Conservation (phyloP, 1,140 invertebrate genomes). For the Leptopilina boulardi region DNA sequence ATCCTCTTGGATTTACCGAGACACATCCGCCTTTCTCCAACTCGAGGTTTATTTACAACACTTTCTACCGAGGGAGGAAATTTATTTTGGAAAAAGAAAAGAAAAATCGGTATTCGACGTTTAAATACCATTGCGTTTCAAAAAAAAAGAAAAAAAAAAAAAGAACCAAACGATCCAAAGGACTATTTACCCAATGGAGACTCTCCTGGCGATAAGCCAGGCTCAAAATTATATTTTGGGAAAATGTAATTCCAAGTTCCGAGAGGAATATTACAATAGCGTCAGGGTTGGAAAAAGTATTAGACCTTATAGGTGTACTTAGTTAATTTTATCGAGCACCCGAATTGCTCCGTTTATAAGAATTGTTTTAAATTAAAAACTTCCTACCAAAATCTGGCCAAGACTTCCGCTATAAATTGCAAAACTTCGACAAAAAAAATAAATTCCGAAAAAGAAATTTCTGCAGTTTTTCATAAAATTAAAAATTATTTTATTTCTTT, state of each 20-base stretch:
- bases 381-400: constrained; percentile 18
- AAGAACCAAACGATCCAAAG: not conserved
- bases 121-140: constrained; percentile 6
- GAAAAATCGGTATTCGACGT: constrained; percentile 11
- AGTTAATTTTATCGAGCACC: constrained; percentile 25
- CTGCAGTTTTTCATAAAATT: no score
- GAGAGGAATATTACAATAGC: not conserved
- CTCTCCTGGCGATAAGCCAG: not conserved
- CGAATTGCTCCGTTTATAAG: constrained; percentile 8
- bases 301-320: constrained; percentile 28
- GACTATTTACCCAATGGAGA: not conserved
- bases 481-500: no score
- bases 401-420: not conserved
- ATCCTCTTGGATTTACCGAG: constrained; percentile 13
- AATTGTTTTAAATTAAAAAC: not conserved
- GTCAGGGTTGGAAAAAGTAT: constrained; percentile 24
- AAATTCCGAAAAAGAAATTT: no score
- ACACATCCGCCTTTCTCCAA: not conserved
- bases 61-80: not conserved
- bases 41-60: not conserved
- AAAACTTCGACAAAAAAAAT: not conserved
- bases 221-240: not conserved
- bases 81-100: not conserved
- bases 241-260: not conserved
- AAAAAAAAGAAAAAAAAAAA: not conserved